Evolutionary conservation across 2,113 vertebrate genomes (phyloP).

Genomic region (Corythaeola cristata): DNA sequence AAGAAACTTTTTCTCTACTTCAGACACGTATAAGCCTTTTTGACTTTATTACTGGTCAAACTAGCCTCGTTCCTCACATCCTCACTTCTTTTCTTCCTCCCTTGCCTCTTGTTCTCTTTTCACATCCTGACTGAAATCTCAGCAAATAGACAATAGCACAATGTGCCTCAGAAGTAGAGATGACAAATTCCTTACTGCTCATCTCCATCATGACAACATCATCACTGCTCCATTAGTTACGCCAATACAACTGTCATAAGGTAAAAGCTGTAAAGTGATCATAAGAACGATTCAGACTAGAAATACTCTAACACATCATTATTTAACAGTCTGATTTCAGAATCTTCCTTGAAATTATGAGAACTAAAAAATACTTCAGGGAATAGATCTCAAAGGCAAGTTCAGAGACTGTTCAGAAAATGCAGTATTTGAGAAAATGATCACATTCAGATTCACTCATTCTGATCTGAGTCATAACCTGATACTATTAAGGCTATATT

Average conservation of each 20-base stretch:
- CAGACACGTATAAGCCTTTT: neutral
- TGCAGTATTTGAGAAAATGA: neutral
- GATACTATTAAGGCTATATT: neutral
- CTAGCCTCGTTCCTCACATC: neutral
- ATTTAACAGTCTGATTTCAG: neutral
- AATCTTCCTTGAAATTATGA: neutral
- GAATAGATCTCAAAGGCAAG: neutral
- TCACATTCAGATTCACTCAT: neutral
- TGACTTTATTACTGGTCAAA: neutral
- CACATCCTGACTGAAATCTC: neutral
- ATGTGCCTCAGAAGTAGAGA: neutral
- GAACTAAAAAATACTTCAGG: neutral
- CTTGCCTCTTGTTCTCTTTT: neutral
- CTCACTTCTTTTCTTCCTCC: neutral
- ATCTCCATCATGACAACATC: neutral
- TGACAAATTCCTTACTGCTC: neutral
- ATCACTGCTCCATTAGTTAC: conserved; percentile 18
- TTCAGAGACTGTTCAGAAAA: neutral
- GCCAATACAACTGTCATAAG: neutral
- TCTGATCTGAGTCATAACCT: neutral
- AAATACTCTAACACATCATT: neutral
- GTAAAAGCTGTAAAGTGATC: neutral
- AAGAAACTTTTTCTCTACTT: neutral
- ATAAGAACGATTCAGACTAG: neutral
- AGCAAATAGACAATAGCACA: neutral